Evolutionary conservation across 2,888 invertebrate genomes (phyloP), one percentile per base, ranked within the genome.

Genomic region (Pediacus dermestoides): DNA sequence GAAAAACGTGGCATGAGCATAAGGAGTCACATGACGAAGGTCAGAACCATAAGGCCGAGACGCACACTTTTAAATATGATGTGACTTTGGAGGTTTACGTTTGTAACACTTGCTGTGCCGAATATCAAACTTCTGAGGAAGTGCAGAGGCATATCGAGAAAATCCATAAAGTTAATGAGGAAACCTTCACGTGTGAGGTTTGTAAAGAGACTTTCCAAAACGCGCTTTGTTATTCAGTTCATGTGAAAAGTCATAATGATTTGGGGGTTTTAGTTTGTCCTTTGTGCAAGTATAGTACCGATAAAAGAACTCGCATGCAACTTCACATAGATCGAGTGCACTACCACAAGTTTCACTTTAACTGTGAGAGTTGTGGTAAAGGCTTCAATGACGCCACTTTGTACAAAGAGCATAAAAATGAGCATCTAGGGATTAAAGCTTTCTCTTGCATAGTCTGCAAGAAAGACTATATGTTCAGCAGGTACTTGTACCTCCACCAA

Each of bases 321-420:
- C 50, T 54, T 1, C 57, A 57, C 37, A 57, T 57, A 22, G 47
- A 52, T 11, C 37, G 54, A 2, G 31, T 55, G 41, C 57, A 56
- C 27, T 47, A 51, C 8, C 48, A 52, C 35, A 49, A 71, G 33
- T 70, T 67, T 43, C 67, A 66, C 30, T 70, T 61, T 39, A 66
- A 74, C 4, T 75, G 74, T 37, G 58, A 67, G 16, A 61, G 62
- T 1, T 75, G 75, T 39, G 74, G 74, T 0, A 74, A 74, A 50
- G 70, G 68, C 2, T 75, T 67, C 50, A 67, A 71, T 1, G 65
- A 64, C 9, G 62, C 63, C n/a, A 64, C 70, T 3, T 71, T 71
- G 26, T 60, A 73, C 16, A 60, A 67, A 26, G 61, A 70, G 10
- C 75, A 75, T 40, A 60, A 66, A 18, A 57, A 63, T 16, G 51